phyloP scores from a whole-genome alignment of 2,113 vertebrate genomes.

The Plestiodon gilberti region DNA sequence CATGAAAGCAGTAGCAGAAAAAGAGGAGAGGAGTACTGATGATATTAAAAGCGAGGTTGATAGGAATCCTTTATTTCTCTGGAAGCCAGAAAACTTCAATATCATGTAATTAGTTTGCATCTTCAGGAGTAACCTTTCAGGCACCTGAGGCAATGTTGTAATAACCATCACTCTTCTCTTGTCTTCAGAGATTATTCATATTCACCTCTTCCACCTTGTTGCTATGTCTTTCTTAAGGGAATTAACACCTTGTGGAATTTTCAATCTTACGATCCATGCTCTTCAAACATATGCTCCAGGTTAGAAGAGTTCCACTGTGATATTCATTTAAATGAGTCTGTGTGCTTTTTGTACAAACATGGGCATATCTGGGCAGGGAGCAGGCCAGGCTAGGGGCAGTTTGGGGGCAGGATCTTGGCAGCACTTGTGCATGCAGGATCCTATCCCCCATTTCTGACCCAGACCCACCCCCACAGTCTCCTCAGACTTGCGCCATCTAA shows the following conservation, averaged over 20 bases:
- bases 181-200: background rate
- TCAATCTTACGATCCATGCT: background rate
- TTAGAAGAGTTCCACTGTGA: background rate
- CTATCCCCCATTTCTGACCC: too few relatives aligned
- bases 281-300: background rate
- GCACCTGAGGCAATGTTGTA: background rate
- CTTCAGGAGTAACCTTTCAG: slow-evolving; percentile 36
- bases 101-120: slow-evolving; percentile 35
- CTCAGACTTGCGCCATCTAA: too few relatives aligned
- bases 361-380: too few relatives aligned
- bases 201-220: background rate
- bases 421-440: too few relatives aligned
- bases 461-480: too few relatives aligned
- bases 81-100: slow-evolving; percentile 28
- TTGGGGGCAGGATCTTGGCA: too few relatives aligned
- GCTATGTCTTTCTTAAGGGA: background rate
- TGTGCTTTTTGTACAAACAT: background rate
- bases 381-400: too few relatives aligned
- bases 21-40: slow-evolving; percentile 19
- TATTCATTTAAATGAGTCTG: background rate
- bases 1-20: slow-evolving; percentile 20
- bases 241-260: slow-evolving; percentile 5
- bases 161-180: background rate
- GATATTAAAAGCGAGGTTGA: slow-evolving; percentile 28
- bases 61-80: slow-evolving; percentile 31